Percentiles rank a stretch among this genome's conserved stretches.
Evolutionary conservation across 1,140 invertebrate species (phyloP).

Genomic region (Capitella teleta): DNA sequence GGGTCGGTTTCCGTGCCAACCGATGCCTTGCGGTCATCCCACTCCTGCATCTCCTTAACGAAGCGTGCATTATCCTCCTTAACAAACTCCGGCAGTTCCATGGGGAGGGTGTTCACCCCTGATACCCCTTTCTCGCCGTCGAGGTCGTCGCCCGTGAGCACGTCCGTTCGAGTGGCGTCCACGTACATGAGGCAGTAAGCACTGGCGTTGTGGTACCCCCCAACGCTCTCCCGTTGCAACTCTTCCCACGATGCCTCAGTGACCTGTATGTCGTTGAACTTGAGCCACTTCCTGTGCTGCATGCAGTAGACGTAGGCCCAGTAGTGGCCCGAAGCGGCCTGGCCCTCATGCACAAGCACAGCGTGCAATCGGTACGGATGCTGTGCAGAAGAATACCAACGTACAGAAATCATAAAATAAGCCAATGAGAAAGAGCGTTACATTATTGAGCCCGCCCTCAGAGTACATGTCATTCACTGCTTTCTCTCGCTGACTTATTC

Average conservation of each 20-base stretch:
- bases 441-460: conserved; percentile 39
- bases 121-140: too few relatives aligned
- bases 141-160: not conserved
- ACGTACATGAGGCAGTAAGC: conserved; percentile 48
- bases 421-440: conserved; percentile 9
- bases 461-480: conserved; percentile 41
- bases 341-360: conserved; percentile 48
- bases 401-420: not conserved
- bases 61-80: conserved; percentile 39
- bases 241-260: conserved; percentile 44
- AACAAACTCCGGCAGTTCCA: conserved; percentile 36
- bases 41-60: conserved; percentile 34
- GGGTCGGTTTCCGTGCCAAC: conserved; percentile 14
- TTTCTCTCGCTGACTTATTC: conserved; percentile 33
- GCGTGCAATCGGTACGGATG: conserved; percentile 44
- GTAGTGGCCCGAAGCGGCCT: conserved; percentile 47
- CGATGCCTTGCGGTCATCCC: conserved; percentile 35
- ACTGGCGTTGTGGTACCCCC: conserved; percentile 45
- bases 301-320: conserved; percentile 46
- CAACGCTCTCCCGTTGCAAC: conserved; percentile 43
- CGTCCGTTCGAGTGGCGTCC: conserved; percentile 19
- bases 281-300: conserved; percentile 32
- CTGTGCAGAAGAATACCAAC: conserved; percentile 14
- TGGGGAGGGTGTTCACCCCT: conserved; percentile 17
- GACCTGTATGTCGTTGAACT: conserved; percentile 47